Evolutionary conservation across 2,797 vertebrate genomes (phyloP).

Genomic region (Tokudaia tokunoshimensis): DNA sequence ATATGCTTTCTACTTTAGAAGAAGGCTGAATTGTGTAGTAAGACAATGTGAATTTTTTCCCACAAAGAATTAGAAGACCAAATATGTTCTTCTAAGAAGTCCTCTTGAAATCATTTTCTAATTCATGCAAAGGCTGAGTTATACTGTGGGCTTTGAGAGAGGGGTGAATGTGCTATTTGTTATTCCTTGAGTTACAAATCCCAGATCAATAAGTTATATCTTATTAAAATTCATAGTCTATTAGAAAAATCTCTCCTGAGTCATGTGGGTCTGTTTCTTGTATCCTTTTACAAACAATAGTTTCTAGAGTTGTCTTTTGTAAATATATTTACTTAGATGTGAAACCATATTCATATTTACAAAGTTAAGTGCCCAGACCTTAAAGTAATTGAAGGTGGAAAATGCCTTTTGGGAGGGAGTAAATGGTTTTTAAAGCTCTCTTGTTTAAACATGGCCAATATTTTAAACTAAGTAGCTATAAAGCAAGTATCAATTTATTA

Average conservation of each 20-base stretch:
- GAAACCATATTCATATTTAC: constrained; percentile 64
- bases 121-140: constrained; percentile 5
- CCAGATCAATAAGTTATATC: constrained; percentile 63
- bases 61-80: constrained; percentile 35
- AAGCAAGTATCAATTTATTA: constrained; percentile 41
- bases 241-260: constrained; percentile 34
- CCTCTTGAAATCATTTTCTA: constrained; percentile 47
- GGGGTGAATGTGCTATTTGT: background rate
- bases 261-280: background rate
- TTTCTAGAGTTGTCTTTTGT: constrained; percentile 57
- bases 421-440: constrained; percentile 51
- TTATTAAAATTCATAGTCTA: constrained; percentile 66
- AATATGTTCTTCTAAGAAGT: background rate
- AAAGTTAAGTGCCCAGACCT: background rate
- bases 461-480: background rate
- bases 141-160: background rate
- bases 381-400: constrained; percentile 64
- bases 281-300: constrained; percentile 62
- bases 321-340: constrained; percentile 63
- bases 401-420: constrained; percentile 18
- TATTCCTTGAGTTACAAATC: constrained; percentile 48
- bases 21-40: background rate
- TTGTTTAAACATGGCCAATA: background rate
- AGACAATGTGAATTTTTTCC: constrained; percentile 17
- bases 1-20: background rate